Base-by-base conservation (phyloP, 92 coral and sea anemone species). In the Bergia puertoricense region DNA sequence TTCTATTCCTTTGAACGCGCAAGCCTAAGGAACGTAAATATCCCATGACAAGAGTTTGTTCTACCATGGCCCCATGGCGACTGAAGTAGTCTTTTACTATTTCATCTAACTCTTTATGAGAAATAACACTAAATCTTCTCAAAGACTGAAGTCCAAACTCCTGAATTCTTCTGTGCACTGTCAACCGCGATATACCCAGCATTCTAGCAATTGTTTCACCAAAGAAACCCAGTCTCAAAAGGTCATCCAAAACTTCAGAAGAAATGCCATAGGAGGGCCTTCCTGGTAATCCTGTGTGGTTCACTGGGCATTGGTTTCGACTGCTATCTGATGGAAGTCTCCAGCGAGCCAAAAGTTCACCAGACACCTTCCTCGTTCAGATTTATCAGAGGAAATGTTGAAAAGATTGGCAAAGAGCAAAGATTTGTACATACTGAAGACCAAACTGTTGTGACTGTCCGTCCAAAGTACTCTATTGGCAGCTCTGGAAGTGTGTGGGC, bases 291-390 rank as follows among this genome's bases (percentile, higher is more conserved):
- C 85, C 85, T 59, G 74, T 81, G 74, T 62, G 54, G 41, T 41
- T 57, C 23, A 81, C 85, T 81, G 37, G 36, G 30, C 85, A 48
- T 16, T 81, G 50, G 30, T 81, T 81, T 69, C 1, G 74, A 81
- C 74, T 81, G 48, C 85, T 38, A 37, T n/a, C 74, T 65, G 74
- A 81, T 81, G 74, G 74, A 40, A 81, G 85, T 37, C 74, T 57
- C 85, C 74, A 46, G 51, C 8, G 51, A 3, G 8, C 7, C 8
- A 6, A 46, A 46, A 46, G 51, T 46, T 6, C 7, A 46, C 8
- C 51, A 46, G 51, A 46, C 51, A 46, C 51, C 51, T 5, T 46
- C 51, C 0, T 46, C 51, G 8, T 46, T 46, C 8, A 46, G 51
- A 9, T 46, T 46, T 46, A 4, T 46, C 51, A 46, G 51, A 46